Base-by-base conservation (phyloP, 1,140 invertebrate genomes). In the Phenacoccus solenopsis region DNA sequence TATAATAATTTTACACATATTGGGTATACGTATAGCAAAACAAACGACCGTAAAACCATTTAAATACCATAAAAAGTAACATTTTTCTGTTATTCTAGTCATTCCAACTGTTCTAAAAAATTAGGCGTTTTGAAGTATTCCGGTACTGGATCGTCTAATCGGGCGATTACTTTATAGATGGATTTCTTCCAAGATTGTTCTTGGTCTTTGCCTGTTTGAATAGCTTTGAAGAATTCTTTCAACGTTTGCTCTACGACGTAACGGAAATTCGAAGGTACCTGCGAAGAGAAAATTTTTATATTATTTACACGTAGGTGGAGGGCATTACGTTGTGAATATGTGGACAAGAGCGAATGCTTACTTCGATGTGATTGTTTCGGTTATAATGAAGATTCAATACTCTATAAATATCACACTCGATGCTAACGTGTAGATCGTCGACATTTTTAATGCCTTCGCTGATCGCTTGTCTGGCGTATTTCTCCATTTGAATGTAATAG, bases 401-500 rank as follows among this genome's bases (percentile, higher is more conserved):
- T 77, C 96, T 86, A 84, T 98, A 97, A 73, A 99, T 87, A 82
- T 99, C 97, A 68, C 93, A 96, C 80, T 99, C 97, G 25, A 86
- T 86, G 70, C 89, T 90, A 30, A 99, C 94, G 76, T 90, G 88
- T 49, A 99, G 84, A 76, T 99, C 95, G 72, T 98, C 95, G 25
- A 87, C 84, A 77, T 87, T 88, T 80, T 96, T 95, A 73, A 96
- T 85, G 67, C 96, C 96, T 83, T 99, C 97, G 73, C 93, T 94
- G 74, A 99, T 87, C 28, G 95, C 93, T 82, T 98, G 95, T 75
- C 96, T 86, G 69, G 97, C 96, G 82, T 97, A 98, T 82, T 99
- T 99, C 84, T 99, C 98, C 96, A 99, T 99, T 84, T 99, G 97
- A 78, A 98, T 99, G 84, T 99, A 99, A 85, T 96, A 99, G 84